Evolutionary conservation across 2,113 vertebrate genomes (phyloP).

Genomic region (Irena cyanogastra): DNA sequence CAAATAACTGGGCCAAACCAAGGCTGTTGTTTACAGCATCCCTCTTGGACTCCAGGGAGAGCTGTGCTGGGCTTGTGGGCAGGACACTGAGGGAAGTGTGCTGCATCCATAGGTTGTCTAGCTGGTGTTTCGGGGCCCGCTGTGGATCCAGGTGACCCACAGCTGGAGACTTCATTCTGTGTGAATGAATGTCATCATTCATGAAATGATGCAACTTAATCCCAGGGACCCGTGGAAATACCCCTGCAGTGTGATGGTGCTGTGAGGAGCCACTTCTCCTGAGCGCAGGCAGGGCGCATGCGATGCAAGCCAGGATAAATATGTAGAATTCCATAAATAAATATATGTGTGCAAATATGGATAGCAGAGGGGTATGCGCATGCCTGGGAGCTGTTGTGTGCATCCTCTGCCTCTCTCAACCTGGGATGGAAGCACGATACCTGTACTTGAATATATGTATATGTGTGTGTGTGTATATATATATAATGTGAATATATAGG

Average conservation of each 20-base stretch:
- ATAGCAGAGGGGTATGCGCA: not conserved
- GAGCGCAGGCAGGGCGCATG: not conserved
- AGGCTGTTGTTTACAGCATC: not conserved
- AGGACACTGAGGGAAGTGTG: not conserved
- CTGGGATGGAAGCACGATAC: fast-evolving
- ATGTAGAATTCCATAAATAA: not conserved
- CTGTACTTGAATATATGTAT: not conserved
- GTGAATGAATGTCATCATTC: too few species aligned
- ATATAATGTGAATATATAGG: not conserved
- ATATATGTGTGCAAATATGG: not conserved
- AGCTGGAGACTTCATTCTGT: not conserved
- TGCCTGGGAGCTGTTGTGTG: not conserved
- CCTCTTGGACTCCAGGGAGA: fast-evolving
- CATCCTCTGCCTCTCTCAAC: not conserved
- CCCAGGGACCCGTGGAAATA: not conserved
- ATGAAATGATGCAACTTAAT: fast-evolving
- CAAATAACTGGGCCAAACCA: too few species aligned
- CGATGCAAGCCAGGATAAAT: not conserved
- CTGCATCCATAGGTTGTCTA: not conserved
- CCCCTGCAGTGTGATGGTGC: fast-evolving
- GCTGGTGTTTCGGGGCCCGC: not conserved
- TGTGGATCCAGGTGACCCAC: not conserved
- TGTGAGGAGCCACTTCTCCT: fast-evolving
- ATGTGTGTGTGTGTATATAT: too few species aligned
- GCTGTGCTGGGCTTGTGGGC: not conserved